Percentiles rank a stretch among this genome's conserved stretches.
Conservation (phyloP, 2,113 vertebrate species). For the Rhadina sibilatrix region DNA sequence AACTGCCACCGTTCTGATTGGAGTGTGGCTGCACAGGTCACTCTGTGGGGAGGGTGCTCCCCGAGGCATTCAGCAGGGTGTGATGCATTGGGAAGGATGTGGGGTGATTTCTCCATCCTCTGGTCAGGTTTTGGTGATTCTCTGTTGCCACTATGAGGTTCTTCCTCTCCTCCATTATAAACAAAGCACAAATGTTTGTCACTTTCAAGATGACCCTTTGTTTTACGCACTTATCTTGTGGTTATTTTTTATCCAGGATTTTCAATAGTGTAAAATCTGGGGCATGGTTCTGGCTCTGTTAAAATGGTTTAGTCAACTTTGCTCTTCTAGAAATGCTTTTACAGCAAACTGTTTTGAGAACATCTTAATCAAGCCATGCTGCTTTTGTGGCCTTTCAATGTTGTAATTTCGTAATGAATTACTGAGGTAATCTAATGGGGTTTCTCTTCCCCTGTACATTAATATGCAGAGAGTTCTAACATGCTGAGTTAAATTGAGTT, state of each 20-base stretch:
- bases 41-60: not conserved
- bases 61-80: not conserved
- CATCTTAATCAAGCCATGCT: rapidly evolving
- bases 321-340: not conserved
- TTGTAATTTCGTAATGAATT: not conserved
- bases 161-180: not conserved
- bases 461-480: not conserved
- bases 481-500: not conserved
- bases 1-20: rapidly evolving
- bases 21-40: not conserved
- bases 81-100: not conserved
- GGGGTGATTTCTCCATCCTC: not conserved
- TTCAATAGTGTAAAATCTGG: not conserved
- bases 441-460: not conserved
- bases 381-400: not conserved
- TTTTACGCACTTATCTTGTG: not conserved
- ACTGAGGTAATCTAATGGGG: not conserved
- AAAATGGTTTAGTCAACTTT: not conserved
- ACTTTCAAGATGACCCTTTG: not conserved
- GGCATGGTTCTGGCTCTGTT: not conserved
- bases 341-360: not conserved
- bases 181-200: not conserved
- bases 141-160: not conserved
- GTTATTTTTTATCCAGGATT: not conserved
- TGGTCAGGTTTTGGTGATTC: not conserved